A percentile compares a stretch with the other conserved stretches of the same genome.
phyloP scores from a whole-genome alignment of 2,888 invertebrate species.

The Plemyria rubiginata region DNA sequence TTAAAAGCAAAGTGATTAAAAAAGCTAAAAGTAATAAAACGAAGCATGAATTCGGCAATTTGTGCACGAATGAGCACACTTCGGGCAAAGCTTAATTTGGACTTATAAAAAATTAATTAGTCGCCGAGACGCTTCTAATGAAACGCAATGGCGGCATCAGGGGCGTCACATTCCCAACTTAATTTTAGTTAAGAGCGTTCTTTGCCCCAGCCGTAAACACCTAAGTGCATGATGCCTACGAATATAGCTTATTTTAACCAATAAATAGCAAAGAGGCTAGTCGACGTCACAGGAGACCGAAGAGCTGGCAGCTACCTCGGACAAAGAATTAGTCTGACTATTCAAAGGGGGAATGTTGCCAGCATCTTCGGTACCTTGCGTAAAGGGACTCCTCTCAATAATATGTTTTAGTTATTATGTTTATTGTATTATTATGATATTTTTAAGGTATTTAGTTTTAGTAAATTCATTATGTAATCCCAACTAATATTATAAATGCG shows the following conservation, averaged over 20 bases:
- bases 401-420: no score
- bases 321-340: no score
- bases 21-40: conserved; percentile 68
- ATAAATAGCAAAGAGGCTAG: no score
- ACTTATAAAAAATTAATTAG: conserved; percentile 77
- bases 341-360: no score
- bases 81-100: conserved; percentile 60
- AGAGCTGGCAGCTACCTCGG: no score
- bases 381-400: no score
- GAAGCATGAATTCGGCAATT: conserved; percentile 73
- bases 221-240: not conserved
- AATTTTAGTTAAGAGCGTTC: conserved; percentile 4
- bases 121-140: conserved; percentile 60
- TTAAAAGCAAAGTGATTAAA: conserved; percentile 67
- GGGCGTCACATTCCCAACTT: conserved; percentile 39
- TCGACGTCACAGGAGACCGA: no score
- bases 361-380: no score
- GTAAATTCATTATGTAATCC: no score
- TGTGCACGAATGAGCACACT: conserved; percentile 67
- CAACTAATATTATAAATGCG: no score
- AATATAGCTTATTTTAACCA: not conserved
- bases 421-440: no score
- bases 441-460: no score
- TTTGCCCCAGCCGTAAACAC: conserved; percentile 18
- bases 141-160: conserved; percentile 51